These are phyloP conservation scores for Serrognathus titanus DNA, from an alignment of 2,888 invertebrate genomes.

Conservation along the genomic window DNA sequence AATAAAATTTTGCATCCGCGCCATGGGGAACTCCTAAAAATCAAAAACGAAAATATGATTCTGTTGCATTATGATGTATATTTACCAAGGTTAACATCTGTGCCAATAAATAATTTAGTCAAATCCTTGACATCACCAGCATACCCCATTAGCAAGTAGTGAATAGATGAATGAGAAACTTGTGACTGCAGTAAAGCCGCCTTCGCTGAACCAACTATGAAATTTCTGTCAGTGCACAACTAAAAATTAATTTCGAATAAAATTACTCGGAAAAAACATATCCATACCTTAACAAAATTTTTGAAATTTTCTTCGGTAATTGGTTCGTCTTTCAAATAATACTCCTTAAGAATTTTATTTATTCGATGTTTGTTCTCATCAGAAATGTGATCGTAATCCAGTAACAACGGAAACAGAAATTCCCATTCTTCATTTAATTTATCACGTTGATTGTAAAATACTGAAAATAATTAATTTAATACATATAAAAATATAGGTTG, in stretches of 20 bases:
- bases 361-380: constrained; percentile 28
- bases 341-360: constrained; percentile 23
- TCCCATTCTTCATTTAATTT: constrained; percentile 56
- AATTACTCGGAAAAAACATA: constrained; percentile 45
- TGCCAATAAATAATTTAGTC: no score
- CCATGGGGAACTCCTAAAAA: constrained; percentile 11
- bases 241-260: constrained; percentile 52
- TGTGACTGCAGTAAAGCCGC: constrained; percentile 33
- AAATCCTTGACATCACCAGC: neutral
- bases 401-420: constrained; percentile 56
- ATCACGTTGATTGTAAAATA: constrained; percentile 3
- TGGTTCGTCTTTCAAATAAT: constrained; percentile 33
- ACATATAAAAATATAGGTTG: no score
- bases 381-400: constrained; percentile 35
- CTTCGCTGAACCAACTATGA: constrained; percentile 43
- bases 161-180: constrained; percentile 52
- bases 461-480: neutral
- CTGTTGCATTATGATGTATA: no score
- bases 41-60: neutral
- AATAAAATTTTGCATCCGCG: constrained; percentile 8
- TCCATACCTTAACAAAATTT: constrained; percentile 33
- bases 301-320: constrained; percentile 28
- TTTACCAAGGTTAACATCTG: no score
- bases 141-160: constrained; percentile 44
- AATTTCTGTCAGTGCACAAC: constrained; percentile 43